Conservation (phyloP, 2,888 invertebrate genomes). For the Agelastica alni region DNA sequence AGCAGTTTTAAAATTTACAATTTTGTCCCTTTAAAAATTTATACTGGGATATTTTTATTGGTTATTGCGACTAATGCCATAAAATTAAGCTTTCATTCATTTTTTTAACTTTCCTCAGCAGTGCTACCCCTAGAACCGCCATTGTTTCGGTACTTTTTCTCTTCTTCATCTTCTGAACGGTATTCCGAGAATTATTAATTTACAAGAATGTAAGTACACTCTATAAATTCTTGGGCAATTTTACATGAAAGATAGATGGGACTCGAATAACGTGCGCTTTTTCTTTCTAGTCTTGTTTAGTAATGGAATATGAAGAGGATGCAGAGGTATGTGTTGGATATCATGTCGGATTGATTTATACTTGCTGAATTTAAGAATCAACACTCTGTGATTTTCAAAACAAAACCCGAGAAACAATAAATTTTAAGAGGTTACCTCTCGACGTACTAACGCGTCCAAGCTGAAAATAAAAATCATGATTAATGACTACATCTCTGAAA, state of each 20-base stretch:
- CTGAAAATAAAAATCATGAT: no score
- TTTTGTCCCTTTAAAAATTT: no score
- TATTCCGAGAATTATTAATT: constrained; percentile 33
- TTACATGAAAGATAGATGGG: constrained; percentile 29
- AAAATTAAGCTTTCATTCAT: no score
- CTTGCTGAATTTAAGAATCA: constrained; percentile 21
- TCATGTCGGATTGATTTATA: constrained; percentile 25
- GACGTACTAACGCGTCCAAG: constrained; percentile 1
- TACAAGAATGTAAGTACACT: constrained; percentile 30
- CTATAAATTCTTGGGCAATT: constrained; percentile 33
- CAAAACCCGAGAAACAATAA: constrained; percentile 22
- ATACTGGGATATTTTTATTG: no score
- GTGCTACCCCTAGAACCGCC: neutral
- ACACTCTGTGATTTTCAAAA: constrained; percentile 20
- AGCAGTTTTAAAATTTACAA: no score
- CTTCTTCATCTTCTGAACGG: constrained; percentile 20
- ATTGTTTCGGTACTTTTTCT: constrained; percentile 20
- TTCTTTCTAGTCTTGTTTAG: constrained; percentile 29
- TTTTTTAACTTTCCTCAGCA: neutral
- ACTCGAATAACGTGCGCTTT: constrained; percentile 27
- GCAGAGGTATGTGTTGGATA: constrained; percentile 21
- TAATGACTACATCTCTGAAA: no score
- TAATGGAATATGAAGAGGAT: constrained; percentile 26
- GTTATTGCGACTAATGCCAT: no score
- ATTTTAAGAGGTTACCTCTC: constrained; percentile 15